Base-by-base conservation (phyloP, 2,888 invertebrate genomes). In the Meiosimyza decipiens region DNA sequence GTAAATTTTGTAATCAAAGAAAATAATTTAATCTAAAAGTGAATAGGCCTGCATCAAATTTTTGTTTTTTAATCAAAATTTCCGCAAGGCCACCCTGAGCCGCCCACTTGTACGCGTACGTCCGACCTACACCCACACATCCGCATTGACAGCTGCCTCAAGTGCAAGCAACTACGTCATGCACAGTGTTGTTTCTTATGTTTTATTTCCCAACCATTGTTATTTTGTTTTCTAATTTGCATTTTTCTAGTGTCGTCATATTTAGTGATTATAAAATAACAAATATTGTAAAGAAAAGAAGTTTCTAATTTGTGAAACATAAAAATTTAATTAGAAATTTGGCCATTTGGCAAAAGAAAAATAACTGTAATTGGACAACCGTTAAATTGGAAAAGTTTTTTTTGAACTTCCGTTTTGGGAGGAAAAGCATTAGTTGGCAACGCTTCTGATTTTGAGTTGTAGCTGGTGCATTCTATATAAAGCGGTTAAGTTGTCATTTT, bases 81-180 rank as follows among this genome's bases (percentile, higher is more conserved):
- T 16, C 50, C 59, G 40, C 72, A 66, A 63, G 63, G 57, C 72
- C 33, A 47, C 28, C 33, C 18, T 33, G 40, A n/a, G 22, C 18
- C 54, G 28, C 12, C 57, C 65, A 51, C 52, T 40, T 9, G 9
- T 40, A 9, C 28, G 28, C 28, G 28, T 28, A 28, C 28, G 28
- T 28, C 28, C 40, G 40, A 40, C 40, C 40, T 9, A 50, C 71
- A 49, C 71, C 65, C 71, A 71, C 65, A 22, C 57, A 65, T 57
- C 55, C 57, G 65, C 71, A 71, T 65, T 64, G 16, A 47, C 64
- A 65, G 57, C 52, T 71, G 47, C 33, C 47, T 51, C 50, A 52
- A 52, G 65, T 52, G 65, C 65, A 65, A 55, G 50, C 70, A 60
- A 63, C 70, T 51, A 71, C 70, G 70, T 63, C 70, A 71, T 71